Evolutionary conservation across 2,888 invertebrate genomes (phyloP), one percentile per base, ranked within the genome.

Genomic region (Chrysolina haemoptera): DNA sequence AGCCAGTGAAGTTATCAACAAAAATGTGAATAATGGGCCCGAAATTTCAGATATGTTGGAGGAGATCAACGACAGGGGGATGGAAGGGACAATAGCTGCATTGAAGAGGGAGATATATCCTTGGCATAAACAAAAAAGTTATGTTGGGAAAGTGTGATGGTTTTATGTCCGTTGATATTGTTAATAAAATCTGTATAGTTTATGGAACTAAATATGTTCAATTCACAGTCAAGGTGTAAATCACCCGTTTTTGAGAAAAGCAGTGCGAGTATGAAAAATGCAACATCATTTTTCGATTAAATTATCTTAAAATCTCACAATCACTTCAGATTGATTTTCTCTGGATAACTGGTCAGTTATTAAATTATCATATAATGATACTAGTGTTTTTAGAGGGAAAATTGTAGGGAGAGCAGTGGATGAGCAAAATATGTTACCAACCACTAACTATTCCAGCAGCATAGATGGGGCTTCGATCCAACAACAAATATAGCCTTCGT

Each of bases 11-110:
- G 74, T 79, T 14, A 79, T 83, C 5, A 81, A 78, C 59, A 83
- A 82, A 53, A 81, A 50, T 14, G 72, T 72, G 35, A 65, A 16
- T 20, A 82, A 81, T 48, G 84, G 85, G 12, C 85, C 87, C 0
- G 84, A 84, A 22, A 88, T 88, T 65, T 82, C 84, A 6, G 87
- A 88, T 78, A 81, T 88, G 71, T 70, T 88, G 10, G 87, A 87
- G 53, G 85, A 84, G 20, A 84, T 87, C 16, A 78, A 76, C 48
- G 75, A 71, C 20, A 78, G 79, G 40, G 79, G 77, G n/a, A 80
- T 77, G 6, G 80, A 76, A 20, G 80, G 79, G 14, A 68, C 71
- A 9, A 62, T 74, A 16, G 27, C 43, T 1, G 50, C 63, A 14
- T 65, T 71, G 18, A 78, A 78, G 55, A 71, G 70, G 66, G 78